Conservation (phyloP, 2,113 vertebrate species). For the Caloenas nicobarica region DNA sequence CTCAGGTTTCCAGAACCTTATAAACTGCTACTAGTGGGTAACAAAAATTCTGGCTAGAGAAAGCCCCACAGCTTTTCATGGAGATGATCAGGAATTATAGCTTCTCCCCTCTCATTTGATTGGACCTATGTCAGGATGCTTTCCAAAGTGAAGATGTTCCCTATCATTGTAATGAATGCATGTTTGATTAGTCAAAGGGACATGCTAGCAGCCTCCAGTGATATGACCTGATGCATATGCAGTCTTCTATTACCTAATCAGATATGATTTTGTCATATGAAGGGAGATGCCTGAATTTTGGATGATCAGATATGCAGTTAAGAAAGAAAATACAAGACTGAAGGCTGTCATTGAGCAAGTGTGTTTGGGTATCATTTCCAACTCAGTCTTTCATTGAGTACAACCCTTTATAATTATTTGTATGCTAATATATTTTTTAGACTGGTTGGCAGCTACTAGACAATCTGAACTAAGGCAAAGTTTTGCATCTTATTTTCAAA, state of each 20-base stretch:
- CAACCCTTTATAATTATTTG: neutral
- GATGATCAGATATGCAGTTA: neutral
- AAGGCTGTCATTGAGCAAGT: neutral
- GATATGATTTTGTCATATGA: neutral
- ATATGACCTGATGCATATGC: neutral
- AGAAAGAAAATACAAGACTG: neutral
- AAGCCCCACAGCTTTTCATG: neutral
- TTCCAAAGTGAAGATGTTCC: neutral
- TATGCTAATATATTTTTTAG: neutral
- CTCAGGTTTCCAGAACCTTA: neutral
- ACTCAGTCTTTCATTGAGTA: neutral
- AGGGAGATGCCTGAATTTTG: neutral
- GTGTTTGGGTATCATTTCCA: neutral
- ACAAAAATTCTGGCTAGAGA: neutral
- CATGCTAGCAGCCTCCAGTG: neutral
- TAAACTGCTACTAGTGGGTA: neutral
- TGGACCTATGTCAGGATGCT: neutral
- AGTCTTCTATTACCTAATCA: neutral
- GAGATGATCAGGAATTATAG: neutral
- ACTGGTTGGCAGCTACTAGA: conserved; percentile 13
- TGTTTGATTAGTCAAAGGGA: neutral
- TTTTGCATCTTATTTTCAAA: conserved; percentile 38
- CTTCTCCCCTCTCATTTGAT: neutral
- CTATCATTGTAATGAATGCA: neutral
- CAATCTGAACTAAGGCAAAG: neutral